phyloP scores from a whole-genome alignment of 2,113 vertebrate species.

The Murina feae region DNA sequence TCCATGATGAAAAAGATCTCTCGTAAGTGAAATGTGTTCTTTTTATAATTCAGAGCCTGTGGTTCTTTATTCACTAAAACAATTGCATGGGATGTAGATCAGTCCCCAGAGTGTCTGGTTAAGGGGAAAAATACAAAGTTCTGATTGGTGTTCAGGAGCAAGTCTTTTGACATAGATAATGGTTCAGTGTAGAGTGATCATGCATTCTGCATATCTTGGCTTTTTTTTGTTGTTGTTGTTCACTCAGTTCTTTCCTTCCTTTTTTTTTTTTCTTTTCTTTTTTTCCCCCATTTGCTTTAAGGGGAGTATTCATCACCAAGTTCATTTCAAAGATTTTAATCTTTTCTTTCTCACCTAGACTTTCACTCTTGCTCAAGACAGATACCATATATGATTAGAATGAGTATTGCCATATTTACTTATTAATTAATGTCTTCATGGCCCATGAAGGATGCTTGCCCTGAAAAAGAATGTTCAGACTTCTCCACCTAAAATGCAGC shows the following conservation, averaged over 20 bases:
- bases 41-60: background rate
- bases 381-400: constrained; percentile 35
- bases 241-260: constrained; percentile 23
- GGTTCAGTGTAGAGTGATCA: background rate
- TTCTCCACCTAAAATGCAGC: constrained; percentile 10
- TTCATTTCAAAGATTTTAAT: constrained; percentile 29
- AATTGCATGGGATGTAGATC: background rate
- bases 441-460: background rate
- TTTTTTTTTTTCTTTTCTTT: constrained; percentile 46
- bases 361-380: constrained; percentile 24
- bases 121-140: background rate
- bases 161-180: constrained; percentile 41
- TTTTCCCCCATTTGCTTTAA: constrained; percentile 41
- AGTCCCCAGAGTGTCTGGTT: background rate
- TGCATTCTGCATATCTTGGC: background rate
- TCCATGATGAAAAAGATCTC: constrained; percentile 38
- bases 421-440: constrained; percentile 29
- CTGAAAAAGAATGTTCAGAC: constrained; percentile 36
- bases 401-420: background rate
- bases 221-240: constrained; percentile 55
- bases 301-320: constrained; percentile 35
- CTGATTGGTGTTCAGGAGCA: constrained; percentile 1
- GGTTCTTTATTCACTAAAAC: constrained; percentile 23
- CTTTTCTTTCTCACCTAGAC: background rate
- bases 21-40: background rate